Base-by-base conservation (phyloP, 2,888 invertebrate species). In the Melieria omissa region DNA sequence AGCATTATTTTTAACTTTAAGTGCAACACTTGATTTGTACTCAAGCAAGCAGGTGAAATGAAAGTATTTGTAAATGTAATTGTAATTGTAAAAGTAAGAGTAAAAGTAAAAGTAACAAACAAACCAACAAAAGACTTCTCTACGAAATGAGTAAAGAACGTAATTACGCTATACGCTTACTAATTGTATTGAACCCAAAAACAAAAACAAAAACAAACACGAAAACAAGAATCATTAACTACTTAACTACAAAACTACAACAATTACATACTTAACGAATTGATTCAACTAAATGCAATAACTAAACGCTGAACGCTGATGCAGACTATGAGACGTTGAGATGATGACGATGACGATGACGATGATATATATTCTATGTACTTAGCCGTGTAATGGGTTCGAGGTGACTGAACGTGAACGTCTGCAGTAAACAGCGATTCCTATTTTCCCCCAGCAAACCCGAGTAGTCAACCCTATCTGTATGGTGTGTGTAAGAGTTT, bases 121-220 rank as follows among this genome's bases (percentile, higher is more conserved):
- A 29, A 29, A 29, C 29, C 29, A 29, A 29, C 29, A 29, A 29
- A 29, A 29, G 29, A 29, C 29, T 29, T 29, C 29, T 29, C 29
- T 29, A 29, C 12, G 41, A 7, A 47, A 47, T 64, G 65, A 71
- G 52, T 63, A 57, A 71, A 41, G 41, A 42, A 58, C 29, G 14
- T 55, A 55, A 9, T 55, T 71, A 74, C 72, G 52, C 61, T 72
- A 74, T 74, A 74, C 74, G 72, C 74, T 74, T 74, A 72, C 49
- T 49, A 70, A 46, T 55, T 46, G 41, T 46, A n/a, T 63, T 61
- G 45, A 66, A 14, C 16, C 29, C 12, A 10, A 49, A 49, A 65
- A 54, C 4, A 29, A 65, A 16, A 52, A 3, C 14, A 14, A 16
- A 65, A 65, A n/a, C 52, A 65, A 55, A 47, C 5, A 55, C 52